Conservation (phyloP, 2,797 vertebrate species). For the Nothura maculosa region DNA sequence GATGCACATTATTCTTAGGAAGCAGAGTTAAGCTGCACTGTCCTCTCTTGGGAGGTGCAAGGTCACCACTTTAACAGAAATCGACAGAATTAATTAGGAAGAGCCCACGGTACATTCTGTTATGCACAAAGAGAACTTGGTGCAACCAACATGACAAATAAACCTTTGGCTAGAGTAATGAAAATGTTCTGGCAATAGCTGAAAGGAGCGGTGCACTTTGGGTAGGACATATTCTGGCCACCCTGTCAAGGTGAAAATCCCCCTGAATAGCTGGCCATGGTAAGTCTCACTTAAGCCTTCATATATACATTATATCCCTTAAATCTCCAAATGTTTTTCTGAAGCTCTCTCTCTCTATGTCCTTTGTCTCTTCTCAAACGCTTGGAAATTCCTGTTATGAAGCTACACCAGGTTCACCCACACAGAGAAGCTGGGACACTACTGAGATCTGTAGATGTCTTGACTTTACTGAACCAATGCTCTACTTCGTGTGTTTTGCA, state of each 20-base stretch:
- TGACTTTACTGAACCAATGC: background rate
- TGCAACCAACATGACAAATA: background rate
- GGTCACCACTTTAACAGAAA: background rate
- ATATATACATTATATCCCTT: background rate
- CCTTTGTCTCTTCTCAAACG: background rate
- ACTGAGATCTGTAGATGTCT: background rate
- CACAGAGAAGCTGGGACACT: background rate
- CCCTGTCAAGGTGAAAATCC: background rate
- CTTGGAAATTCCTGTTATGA: background rate
- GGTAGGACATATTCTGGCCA: background rate
- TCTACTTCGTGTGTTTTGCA: background rate
- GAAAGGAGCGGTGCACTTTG: background rate
- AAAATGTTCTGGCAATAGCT: conserved; percentile 35
- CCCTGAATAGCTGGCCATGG: background rate
- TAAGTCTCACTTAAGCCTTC: background rate
- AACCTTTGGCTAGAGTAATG: conserved; percentile 8
- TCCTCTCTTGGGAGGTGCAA: background rate
- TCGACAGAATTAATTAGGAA: background rate
- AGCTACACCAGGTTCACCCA: background rate
- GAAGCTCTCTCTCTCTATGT: background rate
- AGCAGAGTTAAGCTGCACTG: background rate
- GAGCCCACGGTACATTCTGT: conserved; percentile 4
- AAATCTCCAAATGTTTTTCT: background rate
- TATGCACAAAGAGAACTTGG: background rate
- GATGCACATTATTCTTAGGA: background rate